phyloP scores from a whole-genome alignment of 2,888 invertebrate species.

The Callyntrura sp. region DNA sequence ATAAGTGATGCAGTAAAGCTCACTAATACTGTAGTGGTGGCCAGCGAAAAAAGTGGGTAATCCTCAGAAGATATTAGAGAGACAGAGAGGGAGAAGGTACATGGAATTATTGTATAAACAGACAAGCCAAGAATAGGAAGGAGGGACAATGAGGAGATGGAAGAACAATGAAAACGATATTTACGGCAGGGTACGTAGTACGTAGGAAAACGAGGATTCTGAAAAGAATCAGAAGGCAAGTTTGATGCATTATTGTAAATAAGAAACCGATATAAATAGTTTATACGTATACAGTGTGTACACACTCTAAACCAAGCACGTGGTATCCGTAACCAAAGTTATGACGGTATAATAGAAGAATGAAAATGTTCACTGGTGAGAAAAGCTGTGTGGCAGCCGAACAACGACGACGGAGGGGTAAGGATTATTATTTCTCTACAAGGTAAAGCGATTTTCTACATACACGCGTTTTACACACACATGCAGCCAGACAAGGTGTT shows the following conservation, averaged over 20 bases:
- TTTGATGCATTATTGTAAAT: neutral
- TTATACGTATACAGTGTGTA: neutral
- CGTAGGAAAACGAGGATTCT: neutral
- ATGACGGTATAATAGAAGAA: slow-evolving; percentile 33
- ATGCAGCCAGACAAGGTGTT: slow-evolving; percentile 43
- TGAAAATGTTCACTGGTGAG: slow-evolving; percentile 47
- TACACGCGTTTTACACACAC: neutral
- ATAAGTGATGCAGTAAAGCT: slow-evolving; percentile 27
- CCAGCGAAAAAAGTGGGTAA: slow-evolving; percentile 13
- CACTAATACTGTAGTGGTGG: neutral
- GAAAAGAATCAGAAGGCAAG: neutral
- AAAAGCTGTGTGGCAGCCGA: neutral
- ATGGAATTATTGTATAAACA: slow-evolving; percentile 53
- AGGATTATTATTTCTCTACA: neutral
- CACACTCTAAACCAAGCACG: slow-evolving; percentile 1
- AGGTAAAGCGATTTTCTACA: slow-evolving; percentile 37
- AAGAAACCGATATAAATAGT: slow-evolving; percentile 6
- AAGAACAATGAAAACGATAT: slow-evolving; percentile 53
- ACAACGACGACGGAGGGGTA: neutral
- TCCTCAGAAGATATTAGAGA: slow-evolving; percentile 53
- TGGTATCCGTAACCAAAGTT: slow-evolving; percentile 18
- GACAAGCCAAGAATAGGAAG: slow-evolving; percentile 1
- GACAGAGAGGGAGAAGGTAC: neutral
- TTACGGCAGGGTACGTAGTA: neutral
- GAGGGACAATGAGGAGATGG: no score